phyloP scores from a whole-genome alignment of 2,888 invertebrate species.

The Tenthredo notha region DNA sequence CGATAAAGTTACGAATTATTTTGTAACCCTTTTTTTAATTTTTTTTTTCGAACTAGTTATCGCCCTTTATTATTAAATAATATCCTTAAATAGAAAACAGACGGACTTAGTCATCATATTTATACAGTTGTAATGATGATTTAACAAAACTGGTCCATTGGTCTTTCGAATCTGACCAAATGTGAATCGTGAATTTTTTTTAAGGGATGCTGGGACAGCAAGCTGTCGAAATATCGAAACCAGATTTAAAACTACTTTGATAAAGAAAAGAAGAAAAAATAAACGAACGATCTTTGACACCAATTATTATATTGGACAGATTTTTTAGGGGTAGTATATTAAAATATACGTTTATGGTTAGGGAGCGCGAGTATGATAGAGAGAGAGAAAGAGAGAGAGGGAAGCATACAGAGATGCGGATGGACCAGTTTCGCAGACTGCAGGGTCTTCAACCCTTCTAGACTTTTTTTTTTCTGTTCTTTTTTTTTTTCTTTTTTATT shows the following conservation, averaged over 20 bases:
- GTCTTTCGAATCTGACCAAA: no score
- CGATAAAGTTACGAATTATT: no score
- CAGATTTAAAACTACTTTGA: constrained; percentile 2
- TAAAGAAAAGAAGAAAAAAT: neutral
- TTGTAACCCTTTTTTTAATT: no score
- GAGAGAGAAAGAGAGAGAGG: no score
- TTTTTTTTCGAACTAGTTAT: no score
- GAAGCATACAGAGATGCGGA: neutral
- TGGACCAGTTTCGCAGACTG: neutral
- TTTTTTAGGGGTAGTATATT: constrained; percentile 58
- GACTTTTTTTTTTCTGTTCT: neutral
- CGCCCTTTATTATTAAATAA: no score
- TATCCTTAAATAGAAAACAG: no score
- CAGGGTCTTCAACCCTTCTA: neutral
- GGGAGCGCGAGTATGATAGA: neutral
- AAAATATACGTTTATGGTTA: neutral
- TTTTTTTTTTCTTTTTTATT: neutral
- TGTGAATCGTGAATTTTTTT: no score
- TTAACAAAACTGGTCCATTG: neutral
- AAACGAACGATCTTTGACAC: constrained; percentile 55
- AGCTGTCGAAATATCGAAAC: constrained; percentile 68
- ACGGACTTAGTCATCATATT: neutral
- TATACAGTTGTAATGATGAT: neutral
- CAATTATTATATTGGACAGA: constrained; percentile 62
- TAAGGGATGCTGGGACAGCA: constrained; percentile 62